A percentile compares a stretch with the other conserved stretches of the same genome.
These are phyloP conservation scores for Danio choprae DNA, from an alignment of 2,797 vertebrate genomes.

Conservation along the genomic window DNA sequence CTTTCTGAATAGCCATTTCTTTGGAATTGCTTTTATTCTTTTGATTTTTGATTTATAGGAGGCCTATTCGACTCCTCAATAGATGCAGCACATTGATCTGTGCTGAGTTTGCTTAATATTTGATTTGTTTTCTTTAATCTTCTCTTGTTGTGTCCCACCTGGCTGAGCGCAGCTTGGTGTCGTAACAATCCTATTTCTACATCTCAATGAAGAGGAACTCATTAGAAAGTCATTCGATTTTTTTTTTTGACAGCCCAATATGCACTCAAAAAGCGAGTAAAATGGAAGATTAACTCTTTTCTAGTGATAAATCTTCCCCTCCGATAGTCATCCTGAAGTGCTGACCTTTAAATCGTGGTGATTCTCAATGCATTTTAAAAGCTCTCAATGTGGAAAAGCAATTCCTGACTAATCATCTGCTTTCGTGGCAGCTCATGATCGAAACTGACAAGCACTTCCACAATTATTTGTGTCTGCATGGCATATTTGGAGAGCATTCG, in stretches of 20 bases:
- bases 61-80: neutral
- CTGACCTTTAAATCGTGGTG: conserved; percentile 26
- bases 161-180: neutral
- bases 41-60: neutral
- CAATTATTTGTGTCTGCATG: conserved; percentile 1
- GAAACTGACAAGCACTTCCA: conserved; percentile 31
- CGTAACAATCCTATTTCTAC: neutral
- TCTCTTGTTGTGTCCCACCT: neutral
- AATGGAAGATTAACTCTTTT: neutral
- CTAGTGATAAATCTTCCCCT: neutral
- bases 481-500: neutral
- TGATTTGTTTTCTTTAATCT: neutral
- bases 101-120: neutral
- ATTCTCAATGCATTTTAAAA: conserved; percentile 35
- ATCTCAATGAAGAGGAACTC: neutral
- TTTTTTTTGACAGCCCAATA: neutral
- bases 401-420: conserved; percentile 40
- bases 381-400: conserved; percentile 18
- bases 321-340: neutral
- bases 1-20: neutral
- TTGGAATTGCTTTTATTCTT: neutral
- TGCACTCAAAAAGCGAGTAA: neutral
- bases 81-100: too few species aligned
- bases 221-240: neutral
- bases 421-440: conserved; percentile 40